These are phyloP conservation scores for Dryobotodes eremita DNA, from an alignment of 2,888 invertebrate species.

Conservation along the genomic window DNA sequence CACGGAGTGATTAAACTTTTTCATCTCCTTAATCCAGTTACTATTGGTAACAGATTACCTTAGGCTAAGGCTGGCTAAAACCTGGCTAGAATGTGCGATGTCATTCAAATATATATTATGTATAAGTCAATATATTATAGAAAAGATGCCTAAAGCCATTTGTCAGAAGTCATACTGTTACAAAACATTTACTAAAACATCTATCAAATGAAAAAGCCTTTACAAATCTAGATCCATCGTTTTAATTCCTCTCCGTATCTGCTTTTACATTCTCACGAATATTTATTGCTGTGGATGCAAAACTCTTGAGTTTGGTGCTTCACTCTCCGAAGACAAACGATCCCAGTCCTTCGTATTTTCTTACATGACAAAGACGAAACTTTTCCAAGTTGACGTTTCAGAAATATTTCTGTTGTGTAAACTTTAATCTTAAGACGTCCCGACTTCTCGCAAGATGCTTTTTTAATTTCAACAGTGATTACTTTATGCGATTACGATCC, in stretches of 20 bases:
- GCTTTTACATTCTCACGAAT: conserved; percentile 74
- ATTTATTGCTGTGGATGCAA: conserved; percentile 82
- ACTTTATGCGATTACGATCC: conserved; percentile 62
- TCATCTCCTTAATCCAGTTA: too few relatives aligned
- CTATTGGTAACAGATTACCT: too few relatives aligned
- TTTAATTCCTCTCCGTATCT: conserved; percentile 67
- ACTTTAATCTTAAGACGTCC: conserved; percentile 75
- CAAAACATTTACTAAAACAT: conserved; percentile 31
- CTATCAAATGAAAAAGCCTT: conserved; percentile 55
- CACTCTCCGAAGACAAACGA: conserved; percentile 82
- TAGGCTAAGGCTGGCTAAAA: too few relatives aligned
- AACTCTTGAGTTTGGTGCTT: conserved; percentile 78
- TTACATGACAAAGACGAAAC: conserved; percentile 88
- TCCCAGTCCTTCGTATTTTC: conserved; percentile 81
- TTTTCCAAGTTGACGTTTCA: conserved; percentile 81
- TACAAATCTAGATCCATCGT: conserved; percentile 67
- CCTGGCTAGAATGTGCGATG: too few relatives aligned
- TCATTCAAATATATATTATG: too few relatives aligned
- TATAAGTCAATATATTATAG: too few relatives aligned
- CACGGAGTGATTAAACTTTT: too few relatives aligned
- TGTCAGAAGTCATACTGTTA: background rate
- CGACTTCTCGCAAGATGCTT: conserved; percentile 56
- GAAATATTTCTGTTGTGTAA: conserved; percentile 84
- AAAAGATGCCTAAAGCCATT: background rate
- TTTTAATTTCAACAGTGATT: conserved; percentile 71